These are phyloP conservation scores for Vidua chalybeata DNA, from an alignment of 2,113 vertebrate species.

Conservation along the genomic window DNA sequence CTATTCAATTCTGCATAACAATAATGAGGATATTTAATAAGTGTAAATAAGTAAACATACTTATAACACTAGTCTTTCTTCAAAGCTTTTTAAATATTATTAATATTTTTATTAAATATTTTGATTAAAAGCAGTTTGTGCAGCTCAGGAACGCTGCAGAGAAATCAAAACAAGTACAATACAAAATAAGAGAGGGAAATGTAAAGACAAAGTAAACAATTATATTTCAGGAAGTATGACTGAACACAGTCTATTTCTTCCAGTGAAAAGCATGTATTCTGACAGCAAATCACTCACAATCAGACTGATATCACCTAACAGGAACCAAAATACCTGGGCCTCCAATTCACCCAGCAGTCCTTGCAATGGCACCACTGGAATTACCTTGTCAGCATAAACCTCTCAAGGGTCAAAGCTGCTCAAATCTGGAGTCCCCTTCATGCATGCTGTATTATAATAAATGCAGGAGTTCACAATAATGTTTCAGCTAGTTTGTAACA, in stretches of 20 bases:
- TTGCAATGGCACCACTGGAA: background rate
- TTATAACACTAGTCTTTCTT: constrained; percentile 37
- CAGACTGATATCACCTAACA: background rate
- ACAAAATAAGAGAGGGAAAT: constrained; percentile 52
- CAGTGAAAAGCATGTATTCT: background rate
- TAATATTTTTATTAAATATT: constrained; percentile 54
- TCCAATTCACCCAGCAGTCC: background rate
- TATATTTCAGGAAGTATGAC: constrained; percentile 41
- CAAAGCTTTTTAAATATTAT: constrained; percentile 49
- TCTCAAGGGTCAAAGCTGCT: background rate
- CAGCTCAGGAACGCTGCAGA: background rate
- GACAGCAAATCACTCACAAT: background rate
- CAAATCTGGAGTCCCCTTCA: background rate
- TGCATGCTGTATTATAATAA: background rate
- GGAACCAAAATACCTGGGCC: background rate
- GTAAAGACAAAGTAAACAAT: constrained; percentile 51
- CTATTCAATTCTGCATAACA: constrained; percentile 22
- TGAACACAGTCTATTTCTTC: background rate
- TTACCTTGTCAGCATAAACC: background rate
- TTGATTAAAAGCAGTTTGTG: constrained; percentile 55
- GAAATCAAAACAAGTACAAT: constrained; percentile 38
- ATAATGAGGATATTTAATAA: background rate
- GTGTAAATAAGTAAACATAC: constrained; percentile 4
- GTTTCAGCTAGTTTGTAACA: background rate
- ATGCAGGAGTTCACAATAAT: background rate